phyloP scores from a whole-genome alignment of 2,888 invertebrate genomes.

The Melangyna quadrimaculata region DNA sequence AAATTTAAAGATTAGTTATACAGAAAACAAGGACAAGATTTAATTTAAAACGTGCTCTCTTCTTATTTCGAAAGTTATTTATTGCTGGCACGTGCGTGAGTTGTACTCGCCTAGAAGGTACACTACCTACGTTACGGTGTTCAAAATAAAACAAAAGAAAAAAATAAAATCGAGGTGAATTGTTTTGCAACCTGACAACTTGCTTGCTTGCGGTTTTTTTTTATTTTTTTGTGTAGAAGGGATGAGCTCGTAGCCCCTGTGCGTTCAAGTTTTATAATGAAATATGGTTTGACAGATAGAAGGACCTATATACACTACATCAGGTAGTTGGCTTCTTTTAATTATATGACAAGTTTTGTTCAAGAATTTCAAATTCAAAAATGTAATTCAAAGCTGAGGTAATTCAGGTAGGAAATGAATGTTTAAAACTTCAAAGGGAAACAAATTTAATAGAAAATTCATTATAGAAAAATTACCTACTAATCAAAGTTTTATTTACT shows the following conservation, averaged over 20 bases:
- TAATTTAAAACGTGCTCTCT: conserved; percentile 56
- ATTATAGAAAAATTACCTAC: too few species aligned
- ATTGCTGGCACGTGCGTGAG: conserved; percentile 20
- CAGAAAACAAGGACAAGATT: conserved; percentile 20
- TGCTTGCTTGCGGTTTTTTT: not conserved
- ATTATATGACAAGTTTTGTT: not conserved
- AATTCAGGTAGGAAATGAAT: too few species aligned
- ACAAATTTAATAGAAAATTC: too few species aligned
- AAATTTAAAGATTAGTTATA: not conserved
- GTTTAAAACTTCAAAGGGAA: too few species aligned
- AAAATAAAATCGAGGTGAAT: not conserved
- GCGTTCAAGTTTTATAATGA: not conserved
- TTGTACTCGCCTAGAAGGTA: not conserved
- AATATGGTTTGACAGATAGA: not conserved
- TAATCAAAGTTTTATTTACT: too few species aligned
- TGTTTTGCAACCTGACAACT: not conserved
- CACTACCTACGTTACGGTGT: not conserved
- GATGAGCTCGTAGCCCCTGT: not conserved
- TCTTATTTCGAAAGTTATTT: conserved; percentile 52
- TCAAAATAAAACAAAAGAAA: not conserved
- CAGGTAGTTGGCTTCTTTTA: not conserved
- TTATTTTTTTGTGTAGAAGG: not conserved
- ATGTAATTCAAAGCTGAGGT: not conserved
- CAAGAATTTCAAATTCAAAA: not conserved
- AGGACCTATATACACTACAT: not conserved